Conservation (phyloP, 2,888 invertebrate species). For the Lumbricus terrestris region DNA sequence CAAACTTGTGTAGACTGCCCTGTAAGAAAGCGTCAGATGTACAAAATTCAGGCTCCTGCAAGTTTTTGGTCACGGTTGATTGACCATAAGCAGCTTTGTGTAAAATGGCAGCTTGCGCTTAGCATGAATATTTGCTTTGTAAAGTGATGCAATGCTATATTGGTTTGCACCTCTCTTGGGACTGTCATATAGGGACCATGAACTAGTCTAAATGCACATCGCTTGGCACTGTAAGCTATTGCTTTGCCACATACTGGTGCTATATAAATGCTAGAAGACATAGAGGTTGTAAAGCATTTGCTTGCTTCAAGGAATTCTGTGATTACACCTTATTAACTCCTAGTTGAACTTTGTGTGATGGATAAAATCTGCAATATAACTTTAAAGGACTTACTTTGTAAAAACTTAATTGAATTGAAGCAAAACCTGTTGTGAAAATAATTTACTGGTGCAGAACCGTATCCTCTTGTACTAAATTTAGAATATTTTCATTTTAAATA, state of each 20-base stretch:
- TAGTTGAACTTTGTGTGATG: neutral
- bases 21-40: neutral
- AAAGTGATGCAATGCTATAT: neutral
- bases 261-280: neutral
- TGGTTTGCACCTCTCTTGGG: neutral
- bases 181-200: neutral
- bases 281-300: neutral
- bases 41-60: neutral
- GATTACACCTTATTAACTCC: neutral
- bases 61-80: too few species aligned
- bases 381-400: neutral
- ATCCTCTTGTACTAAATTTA: neutral
- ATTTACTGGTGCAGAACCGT: neutral
- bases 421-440: neutral
- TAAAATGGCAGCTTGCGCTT: neutral
- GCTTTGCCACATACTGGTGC: neutral
- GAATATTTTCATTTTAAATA: neutral
- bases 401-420: neutral
- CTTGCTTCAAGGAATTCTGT: neutral
- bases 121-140: neutral
- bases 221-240: neutral
- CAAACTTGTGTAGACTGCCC: neutral
- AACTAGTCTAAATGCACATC: neutral
- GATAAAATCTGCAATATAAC: neutral
- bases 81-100: neutral